Percentiles rank a stretch among this genome's conserved stretches.
Evolutionary conservation across 2,797 vertebrate genomes (phyloP).

Genomic region (Lateolabrax maculatus): DNA sequence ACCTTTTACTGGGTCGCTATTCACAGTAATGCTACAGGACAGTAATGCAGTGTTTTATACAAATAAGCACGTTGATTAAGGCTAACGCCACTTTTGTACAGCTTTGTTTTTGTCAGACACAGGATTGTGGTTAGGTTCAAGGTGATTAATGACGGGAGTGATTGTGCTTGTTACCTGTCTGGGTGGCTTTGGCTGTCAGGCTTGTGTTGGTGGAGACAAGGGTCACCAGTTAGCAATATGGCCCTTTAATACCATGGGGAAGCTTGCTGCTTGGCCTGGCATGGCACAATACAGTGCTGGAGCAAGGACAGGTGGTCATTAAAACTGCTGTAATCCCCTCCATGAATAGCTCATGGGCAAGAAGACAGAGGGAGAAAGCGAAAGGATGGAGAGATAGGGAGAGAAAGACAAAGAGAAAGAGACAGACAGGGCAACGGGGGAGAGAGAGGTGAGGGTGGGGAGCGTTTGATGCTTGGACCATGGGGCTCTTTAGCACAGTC

Average conservation of each 20-base stretch:
- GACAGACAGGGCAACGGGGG: slow-evolving; percentile 56
- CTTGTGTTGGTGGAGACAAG: slow-evolving; percentile 63
- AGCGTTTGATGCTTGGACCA: slow-evolving; percentile 82
- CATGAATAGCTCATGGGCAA: slow-evolving; percentile 83
- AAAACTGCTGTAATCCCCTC: slow-evolving; percentile 86
- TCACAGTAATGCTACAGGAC: not conserved
- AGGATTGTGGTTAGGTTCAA: slow-evolving; percentile 4
- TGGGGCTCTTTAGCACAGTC: slow-evolving; percentile 85
- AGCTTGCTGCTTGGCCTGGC: slow-evolving; percentile 79
- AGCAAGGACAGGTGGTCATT: slow-evolving; percentile 88
- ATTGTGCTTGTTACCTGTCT: slow-evolving; percentile 33
- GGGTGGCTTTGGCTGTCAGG: slow-evolving; percentile 52
- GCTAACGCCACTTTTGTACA: slow-evolving; percentile 1
- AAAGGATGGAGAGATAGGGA: slow-evolving; percentile 56
- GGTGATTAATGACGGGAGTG: slow-evolving; percentile 11
- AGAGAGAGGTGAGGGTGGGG: slow-evolving; percentile 56
- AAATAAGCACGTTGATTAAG: slow-evolving; percentile 1
- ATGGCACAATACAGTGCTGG: slow-evolving; percentile 74
- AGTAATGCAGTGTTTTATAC: not conserved
- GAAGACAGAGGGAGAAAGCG: slow-evolving; percentile 50
- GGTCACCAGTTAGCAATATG: slow-evolving; percentile 75
- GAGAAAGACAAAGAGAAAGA: slow-evolving; percentile 63
- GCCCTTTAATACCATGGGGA: slow-evolving; percentile 70
- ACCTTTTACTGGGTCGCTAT: slow-evolving; percentile 15
- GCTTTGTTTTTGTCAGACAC: slow-evolving; percentile 9